These are phyloP conservation scores for Shargacucullia verbasci DNA, from an alignment of 2,888 invertebrate genomes.

Conservation along the genomic window DNA sequence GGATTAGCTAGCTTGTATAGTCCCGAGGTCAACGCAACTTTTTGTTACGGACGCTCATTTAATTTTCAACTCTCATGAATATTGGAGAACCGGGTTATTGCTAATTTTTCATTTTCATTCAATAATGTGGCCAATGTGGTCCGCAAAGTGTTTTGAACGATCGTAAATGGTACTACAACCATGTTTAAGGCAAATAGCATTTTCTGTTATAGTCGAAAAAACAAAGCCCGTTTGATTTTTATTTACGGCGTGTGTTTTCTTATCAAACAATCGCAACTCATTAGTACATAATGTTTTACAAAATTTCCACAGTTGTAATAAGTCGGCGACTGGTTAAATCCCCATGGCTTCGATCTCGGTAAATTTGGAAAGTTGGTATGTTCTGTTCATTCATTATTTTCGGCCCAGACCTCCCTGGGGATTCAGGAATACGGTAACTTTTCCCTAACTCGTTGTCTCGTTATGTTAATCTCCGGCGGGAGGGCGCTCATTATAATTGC, in stretches of 20 bases:
- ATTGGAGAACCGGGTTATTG: slow-evolving; percentile 39
- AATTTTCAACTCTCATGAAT: slow-evolving; percentile 56
- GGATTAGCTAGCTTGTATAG: slow-evolving; percentile 54
- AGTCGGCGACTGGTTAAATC: slow-evolving; percentile 42
- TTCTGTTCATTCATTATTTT: slow-evolving; percentile 74
- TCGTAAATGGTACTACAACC: too few species aligned
- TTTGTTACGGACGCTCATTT: slow-evolving; percentile 47
- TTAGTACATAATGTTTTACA: slow-evolving; percentile 1
- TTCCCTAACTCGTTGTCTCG: slow-evolving; percentile 73
- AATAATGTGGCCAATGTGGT: slow-evolving; percentile 9
- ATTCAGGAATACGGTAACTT: slow-evolving; percentile 70
- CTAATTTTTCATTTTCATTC: slow-evolving; percentile 12
- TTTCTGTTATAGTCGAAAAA: too few species aligned
- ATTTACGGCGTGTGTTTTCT: slow-evolving; percentile 19
- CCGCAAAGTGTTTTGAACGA: neutral
- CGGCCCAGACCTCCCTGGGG: slow-evolving; percentile 62
- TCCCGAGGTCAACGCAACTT: slow-evolving; percentile 47
- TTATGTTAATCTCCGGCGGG: slow-evolving; percentile 72
- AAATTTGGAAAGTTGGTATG: slow-evolving; percentile 66
- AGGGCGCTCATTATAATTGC: slow-evolving; percentile 67
- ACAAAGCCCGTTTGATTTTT: slow-evolving; percentile 21
- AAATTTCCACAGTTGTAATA: slow-evolving; percentile 29
- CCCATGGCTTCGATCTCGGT: slow-evolving; percentile 57
- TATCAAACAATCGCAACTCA: neutral
- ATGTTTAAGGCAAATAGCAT: too few species aligned